Percentiles rank a stretch among this genome's conserved stretches.
Evolutionary conservation across 1,140 invertebrate genomes (phyloP).

Genomic region (Episyrphus balteatus): DNA sequence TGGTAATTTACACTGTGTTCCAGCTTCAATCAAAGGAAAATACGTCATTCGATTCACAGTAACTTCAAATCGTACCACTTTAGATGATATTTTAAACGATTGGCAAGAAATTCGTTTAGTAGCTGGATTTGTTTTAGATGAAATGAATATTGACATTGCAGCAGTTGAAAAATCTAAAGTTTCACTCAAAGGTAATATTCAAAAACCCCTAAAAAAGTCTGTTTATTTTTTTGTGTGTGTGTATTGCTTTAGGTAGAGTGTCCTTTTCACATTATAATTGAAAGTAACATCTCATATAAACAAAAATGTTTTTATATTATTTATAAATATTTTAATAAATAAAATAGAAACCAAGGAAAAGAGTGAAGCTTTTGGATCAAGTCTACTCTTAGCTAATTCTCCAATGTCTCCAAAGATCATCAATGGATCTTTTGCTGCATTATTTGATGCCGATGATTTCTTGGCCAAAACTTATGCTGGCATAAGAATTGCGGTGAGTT

Average conservation of each 20-base stretch:
- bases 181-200: conserved; percentile 60
- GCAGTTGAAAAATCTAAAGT: conserved; percentile 40
- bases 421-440: conserved; percentile 90
- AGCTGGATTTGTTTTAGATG: conserved; percentile 58
- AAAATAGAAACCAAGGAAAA: conserved; percentile 61
- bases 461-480: conserved; percentile 73
- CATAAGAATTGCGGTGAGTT: conserved; percentile 37
- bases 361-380: conserved; percentile 84
- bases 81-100: conserved; percentile 77
- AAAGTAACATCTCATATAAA: no score
- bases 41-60: conserved; percentile 89
- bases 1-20: conserved; percentile 82
- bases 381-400: conserved; percentile 82
- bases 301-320: no score
- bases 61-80: conserved; percentile 81
- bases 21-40: conserved; percentile 76
- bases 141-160: conserved; percentile 38
- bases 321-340: neutral
- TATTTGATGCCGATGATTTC: conserved; percentile 81
- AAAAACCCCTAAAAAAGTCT: no score
- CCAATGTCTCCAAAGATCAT: conserved; percentile 96
- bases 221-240: no score
- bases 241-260: neutral
- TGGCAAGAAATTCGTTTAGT: conserved; percentile 80
- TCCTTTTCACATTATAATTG: no score